Base-by-base conservation (phyloP, 2,113 vertebrate genomes). In the Archocentrus centrarchus region DNA sequence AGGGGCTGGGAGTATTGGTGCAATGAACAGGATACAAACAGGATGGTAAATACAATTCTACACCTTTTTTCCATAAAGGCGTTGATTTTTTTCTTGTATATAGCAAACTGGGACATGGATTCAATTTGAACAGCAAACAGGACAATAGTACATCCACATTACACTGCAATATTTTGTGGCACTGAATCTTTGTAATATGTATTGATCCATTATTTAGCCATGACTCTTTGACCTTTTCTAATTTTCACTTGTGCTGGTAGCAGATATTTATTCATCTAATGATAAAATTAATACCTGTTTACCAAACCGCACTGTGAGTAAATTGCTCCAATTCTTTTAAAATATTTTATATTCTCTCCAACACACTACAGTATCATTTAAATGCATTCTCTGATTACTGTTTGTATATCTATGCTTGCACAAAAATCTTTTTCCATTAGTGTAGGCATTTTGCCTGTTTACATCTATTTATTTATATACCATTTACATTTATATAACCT, bases 311-410 rank as follows among this genome's bases (percentile, higher is more conserved):
- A 75, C 18, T 41, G 53, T 61, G 35, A 88, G 22, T 59, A 41
- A 80, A 84, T 68, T 35, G 37, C 75, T 39, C 24, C 39, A 66
- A 77, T 79, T 81, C 55, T 70, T 30, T 27, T 57, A 27, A 35
- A 85, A 60, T 57, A 7, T 60, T 81, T 85, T 79, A 8, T 86
- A 77, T 47, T 77, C 53, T 37, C 47, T 37, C 41, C 11, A 41
- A 59, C 80, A 47, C 59, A 80, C 55, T 27, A 11, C 9, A 84
- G 75, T 84, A 39, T 86, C 14, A 78, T 75, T 58, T 22, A 81
- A 88, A 86, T 81, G 37, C 3, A 1, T n/a, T 66, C 22, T 18
- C 18, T 85, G 80, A 86, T 83, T 81, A 14, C 66, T 24, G 27
- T 77, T 87, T 68, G 53, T 53, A 70, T 77, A 32, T 79, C 27